Conservation (phyloP, 2,113 vertebrate genomes). For the Numenius arquata region DNA sequence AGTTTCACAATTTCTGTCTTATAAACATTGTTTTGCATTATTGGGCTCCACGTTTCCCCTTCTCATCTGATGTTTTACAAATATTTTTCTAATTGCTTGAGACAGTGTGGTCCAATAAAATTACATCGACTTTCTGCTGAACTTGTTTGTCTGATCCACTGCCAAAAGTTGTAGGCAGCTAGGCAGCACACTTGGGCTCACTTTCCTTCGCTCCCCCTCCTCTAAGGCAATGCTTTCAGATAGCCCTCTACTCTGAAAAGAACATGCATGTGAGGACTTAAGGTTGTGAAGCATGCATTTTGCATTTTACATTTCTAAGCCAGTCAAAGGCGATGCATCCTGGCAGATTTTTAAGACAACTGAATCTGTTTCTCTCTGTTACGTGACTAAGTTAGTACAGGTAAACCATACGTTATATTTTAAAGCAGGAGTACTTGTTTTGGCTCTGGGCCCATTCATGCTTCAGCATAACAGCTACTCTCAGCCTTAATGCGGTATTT, state of each 20-base stretch:
- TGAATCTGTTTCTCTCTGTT: background rate
- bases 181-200: constrained; percentile 71
- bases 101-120: constrained; percentile 83
- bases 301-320: background rate
- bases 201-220: constrained; percentile 63
- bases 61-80: constrained; percentile 82
- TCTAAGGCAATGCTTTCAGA: constrained; percentile 2
- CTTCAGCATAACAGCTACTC: background rate
- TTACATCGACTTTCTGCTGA: constrained; percentile 76
- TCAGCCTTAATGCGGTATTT: background rate
- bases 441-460: background rate
- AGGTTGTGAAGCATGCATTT: background rate
- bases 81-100: constrained; percentile 84
- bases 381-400: background rate
- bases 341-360: background rate
- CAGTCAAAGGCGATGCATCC: background rate
- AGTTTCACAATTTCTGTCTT: constrained; percentile 75
- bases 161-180: constrained; percentile 75
- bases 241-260: background rate
- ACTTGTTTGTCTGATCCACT: constrained; percentile 76
- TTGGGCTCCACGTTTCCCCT: constrained; percentile 72
- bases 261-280: background rate
- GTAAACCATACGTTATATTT: background rate
- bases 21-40: constrained; percentile 77
- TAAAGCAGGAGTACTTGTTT: background rate